Conservation (phyloP, 2,888 invertebrate genomes). For the Hemistola chrysoprasaria region DNA sequence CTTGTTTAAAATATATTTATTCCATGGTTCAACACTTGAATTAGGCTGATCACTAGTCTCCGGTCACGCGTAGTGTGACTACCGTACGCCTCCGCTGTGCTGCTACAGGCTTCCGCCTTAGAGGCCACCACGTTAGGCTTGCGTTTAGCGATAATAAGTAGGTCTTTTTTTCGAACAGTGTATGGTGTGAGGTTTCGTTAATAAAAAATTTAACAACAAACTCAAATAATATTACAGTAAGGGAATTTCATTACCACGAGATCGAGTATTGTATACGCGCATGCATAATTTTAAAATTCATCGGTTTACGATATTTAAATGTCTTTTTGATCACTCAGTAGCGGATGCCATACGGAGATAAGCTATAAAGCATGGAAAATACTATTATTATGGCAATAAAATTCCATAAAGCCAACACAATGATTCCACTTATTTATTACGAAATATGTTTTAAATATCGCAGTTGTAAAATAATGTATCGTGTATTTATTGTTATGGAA, state of each 20-base stretch:
- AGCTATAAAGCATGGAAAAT: constrained; percentile 28
- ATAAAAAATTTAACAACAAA: not conserved
- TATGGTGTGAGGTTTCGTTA: not conserved
- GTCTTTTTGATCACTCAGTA: constrained; percentile 48
- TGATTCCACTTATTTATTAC: constrained; percentile 43
- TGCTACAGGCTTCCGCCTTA: too few relatives aligned
- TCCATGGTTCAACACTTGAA: too few relatives aligned
- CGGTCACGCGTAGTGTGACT: too few relatives aligned
- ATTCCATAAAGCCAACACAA: constrained; percentile 34
- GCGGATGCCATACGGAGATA: constrained; percentile 45
- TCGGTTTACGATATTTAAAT: constrained; percentile 38
- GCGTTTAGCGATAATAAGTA: too few relatives aligned
- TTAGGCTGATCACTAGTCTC: too few relatives aligned
- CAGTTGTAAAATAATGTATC: constrained; percentile 30
- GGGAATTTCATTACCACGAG: not conserved
- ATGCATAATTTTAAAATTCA: constrained; percentile 23
- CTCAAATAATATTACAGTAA: not conserved
- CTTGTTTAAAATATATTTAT: too few relatives aligned
- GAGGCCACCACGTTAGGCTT: too few relatives aligned
- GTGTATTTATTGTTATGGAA: constrained; percentile 31
- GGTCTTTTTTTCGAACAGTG: too few relatives aligned
- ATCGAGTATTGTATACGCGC: not conserved
- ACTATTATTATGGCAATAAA: constrained; percentile 32
- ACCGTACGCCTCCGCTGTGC: too few relatives aligned
- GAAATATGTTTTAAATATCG: constrained; percentile 41